Evolutionary conservation across 2,113 vertebrate species (phyloP).

Genomic region (Lampris megalopsis): DNA sequence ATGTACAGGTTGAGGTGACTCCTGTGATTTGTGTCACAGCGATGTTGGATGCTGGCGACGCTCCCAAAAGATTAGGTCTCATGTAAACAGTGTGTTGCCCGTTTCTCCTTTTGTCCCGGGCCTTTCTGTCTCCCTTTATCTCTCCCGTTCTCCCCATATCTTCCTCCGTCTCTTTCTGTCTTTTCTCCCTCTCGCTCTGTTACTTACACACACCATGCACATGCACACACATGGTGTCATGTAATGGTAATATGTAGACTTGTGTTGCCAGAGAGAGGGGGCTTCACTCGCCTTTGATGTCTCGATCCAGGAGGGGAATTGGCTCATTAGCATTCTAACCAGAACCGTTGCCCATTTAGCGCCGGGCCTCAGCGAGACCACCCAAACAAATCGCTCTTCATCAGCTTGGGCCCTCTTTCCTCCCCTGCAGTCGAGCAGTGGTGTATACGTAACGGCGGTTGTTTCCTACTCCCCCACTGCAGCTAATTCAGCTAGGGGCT

Average conservation of each 20-base stretch:
- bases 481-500: constrained; percentile 58
- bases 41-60: constrained; percentile 62
- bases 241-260: constrained; percentile 60
- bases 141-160: too few relatives aligned
- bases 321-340: constrained; percentile 77
- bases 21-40: constrained; percentile 70
- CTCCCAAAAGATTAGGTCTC: constrained; percentile 52
- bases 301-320: constrained; percentile 69
- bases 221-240: constrained; percentile 38
- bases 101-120: constrained; percentile 1
- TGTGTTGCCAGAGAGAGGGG: constrained; percentile 51
- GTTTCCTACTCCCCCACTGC: constrained; percentile 36
- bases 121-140: neutral
- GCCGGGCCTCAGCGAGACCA: constrained; percentile 72
- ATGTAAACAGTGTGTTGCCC: constrained; percentile 74
- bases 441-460: constrained; percentile 25
- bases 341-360: constrained; percentile 71
- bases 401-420: constrained; percentile 45
- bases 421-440: constrained; percentile 46
- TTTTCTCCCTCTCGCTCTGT: constrained; percentile 18
- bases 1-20: constrained; percentile 69
- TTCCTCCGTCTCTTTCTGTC: neutral
- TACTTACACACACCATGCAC: constrained; percentile 4
- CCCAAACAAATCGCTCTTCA: constrained; percentile 72
- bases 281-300: constrained; percentile 73